Evolutionary conservation across 2,888 invertebrate genomes (phyloP).

Genomic region (Plebejus melissa): DNA sequence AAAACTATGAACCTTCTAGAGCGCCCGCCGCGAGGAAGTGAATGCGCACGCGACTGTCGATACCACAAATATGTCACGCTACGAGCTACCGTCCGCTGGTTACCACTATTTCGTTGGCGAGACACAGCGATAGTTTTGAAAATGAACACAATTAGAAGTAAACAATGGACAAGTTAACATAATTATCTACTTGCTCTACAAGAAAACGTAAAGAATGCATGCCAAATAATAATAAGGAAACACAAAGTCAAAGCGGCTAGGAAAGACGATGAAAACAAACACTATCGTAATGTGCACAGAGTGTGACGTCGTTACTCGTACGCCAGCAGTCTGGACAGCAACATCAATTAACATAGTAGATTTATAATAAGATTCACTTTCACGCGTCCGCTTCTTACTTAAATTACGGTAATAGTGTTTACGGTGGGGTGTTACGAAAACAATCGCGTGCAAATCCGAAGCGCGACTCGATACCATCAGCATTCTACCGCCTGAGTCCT

Average conservation of each 20-base stretch:
- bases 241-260: background rate
- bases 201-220: background rate
- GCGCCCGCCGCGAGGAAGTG: slow-evolving; percentile 7
- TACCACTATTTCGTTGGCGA: background rate
- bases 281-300: background rate
- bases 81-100: background rate
- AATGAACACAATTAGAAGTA: background rate
- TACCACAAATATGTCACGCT: slow-evolving; percentile 20
- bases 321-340: slow-evolving; percentile 3
- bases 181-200: background rate
- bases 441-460: background rate
- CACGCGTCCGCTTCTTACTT: slow-evolving; percentile 39
- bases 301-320: slow-evolving; percentile 5
- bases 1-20: background rate
- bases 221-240: background rate
- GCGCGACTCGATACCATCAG: slow-evolving; percentile 8
- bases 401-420: slow-evolving; percentile 9
- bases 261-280: background rate
- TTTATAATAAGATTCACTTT: slow-evolving; percentile 39
- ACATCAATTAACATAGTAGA: slow-evolving; percentile 28
- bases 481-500: background rate
- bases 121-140: background rate
- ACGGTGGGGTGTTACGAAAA: background rate
- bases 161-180: background rate
- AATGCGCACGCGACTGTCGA: slow-evolving; percentile 25